Percentiles rank a stretch among this genome's conserved stretches.
Conservation (phyloP, 2,113 vertebrate genomes). For the Prolemur simus region DNA sequence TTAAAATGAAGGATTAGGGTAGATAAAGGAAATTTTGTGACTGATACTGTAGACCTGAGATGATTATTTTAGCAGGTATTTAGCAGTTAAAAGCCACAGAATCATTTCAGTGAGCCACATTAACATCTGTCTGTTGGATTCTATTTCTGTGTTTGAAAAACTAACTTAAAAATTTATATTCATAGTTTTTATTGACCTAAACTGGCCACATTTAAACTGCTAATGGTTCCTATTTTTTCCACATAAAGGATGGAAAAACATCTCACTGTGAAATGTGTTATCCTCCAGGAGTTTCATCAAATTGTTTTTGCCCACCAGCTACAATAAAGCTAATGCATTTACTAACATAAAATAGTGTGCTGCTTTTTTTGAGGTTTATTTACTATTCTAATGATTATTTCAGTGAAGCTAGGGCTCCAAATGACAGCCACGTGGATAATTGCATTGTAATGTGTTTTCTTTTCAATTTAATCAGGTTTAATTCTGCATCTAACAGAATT, state of each 20-base stretch:
- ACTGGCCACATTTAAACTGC: slow-evolving; percentile 52
- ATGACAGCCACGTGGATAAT: slow-evolving; percentile 70
- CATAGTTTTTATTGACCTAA: slow-evolving; percentile 61
- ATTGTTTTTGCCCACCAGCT: slow-evolving; percentile 70
- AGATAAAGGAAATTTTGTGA: not conserved
- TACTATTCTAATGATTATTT: slow-evolving; percentile 71
- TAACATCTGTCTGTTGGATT: slow-evolving; percentile 36
- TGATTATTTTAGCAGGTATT: not conserved
- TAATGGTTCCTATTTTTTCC: slow-evolving; percentile 52
- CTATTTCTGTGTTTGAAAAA: slow-evolving; percentile 23
- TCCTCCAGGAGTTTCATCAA: slow-evolving; percentile 70
- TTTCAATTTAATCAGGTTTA: slow-evolving; percentile 72
- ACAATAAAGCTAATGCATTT: slow-evolving; percentile 73
- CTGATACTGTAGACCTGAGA: not conserved
- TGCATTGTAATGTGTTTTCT: slow-evolving; percentile 54
- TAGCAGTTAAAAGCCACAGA: not conserved
- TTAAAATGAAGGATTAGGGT: not conserved
- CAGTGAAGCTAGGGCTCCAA: slow-evolving; percentile 66
- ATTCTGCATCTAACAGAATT: slow-evolving; percentile 62
- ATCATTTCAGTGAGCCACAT: not conserved
- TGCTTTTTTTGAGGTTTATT: slow-evolving; percentile 71
- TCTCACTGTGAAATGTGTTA: slow-evolving; percentile 69
- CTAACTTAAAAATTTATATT: slow-evolving; percentile 55
- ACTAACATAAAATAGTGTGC: slow-evolving; percentile 68
- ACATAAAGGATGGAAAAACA: slow-evolving; percentile 64